Conservation (phyloP, 2,113 vertebrate genomes). For the Campylomormyrus tamandua region DNA sequence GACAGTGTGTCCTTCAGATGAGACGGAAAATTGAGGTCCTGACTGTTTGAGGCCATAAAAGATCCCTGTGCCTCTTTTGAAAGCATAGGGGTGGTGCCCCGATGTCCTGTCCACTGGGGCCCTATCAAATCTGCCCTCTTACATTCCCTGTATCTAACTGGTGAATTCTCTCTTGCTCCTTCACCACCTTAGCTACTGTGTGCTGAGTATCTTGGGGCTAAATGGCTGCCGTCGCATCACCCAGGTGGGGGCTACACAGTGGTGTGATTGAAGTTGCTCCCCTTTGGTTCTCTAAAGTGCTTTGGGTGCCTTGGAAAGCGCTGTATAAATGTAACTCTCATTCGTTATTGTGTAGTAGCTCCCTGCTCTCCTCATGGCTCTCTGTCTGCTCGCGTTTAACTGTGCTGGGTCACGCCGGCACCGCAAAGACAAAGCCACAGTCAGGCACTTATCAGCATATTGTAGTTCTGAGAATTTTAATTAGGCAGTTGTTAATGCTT, state of each 20-base stretch:
- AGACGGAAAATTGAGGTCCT: neutral
- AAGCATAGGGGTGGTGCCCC: neutral
- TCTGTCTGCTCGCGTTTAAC: neutral
- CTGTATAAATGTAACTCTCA: neutral
- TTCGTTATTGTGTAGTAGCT: neutral
- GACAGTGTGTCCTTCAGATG: neutral
- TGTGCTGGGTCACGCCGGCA: neutral
- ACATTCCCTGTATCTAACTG: neutral
- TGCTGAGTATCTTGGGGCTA: neutral
- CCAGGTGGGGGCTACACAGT: neutral
- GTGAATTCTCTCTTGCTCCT: neutral
- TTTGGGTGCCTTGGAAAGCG: neutral
- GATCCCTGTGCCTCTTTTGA: neutral
- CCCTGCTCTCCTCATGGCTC: neutral
- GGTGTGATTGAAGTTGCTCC: neutral
- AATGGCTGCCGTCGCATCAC: neutral
- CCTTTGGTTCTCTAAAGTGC: neutral
- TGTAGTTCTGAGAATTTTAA: neutral
- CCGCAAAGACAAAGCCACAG: neutral
- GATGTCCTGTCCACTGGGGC: neutral
- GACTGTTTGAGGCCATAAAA: neutral
- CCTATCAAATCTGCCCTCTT: neutral
- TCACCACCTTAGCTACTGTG: neutral
- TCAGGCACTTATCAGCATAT: neutral
- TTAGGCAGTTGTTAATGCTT: neutral